Percentiles rank a stretch among this genome's conserved stretches.
These are phyloP conservation scores for Aphelenchoides besseyi DNA, from an alignment of 1,140 invertebrate species.

Conservation along the genomic window DNA sequence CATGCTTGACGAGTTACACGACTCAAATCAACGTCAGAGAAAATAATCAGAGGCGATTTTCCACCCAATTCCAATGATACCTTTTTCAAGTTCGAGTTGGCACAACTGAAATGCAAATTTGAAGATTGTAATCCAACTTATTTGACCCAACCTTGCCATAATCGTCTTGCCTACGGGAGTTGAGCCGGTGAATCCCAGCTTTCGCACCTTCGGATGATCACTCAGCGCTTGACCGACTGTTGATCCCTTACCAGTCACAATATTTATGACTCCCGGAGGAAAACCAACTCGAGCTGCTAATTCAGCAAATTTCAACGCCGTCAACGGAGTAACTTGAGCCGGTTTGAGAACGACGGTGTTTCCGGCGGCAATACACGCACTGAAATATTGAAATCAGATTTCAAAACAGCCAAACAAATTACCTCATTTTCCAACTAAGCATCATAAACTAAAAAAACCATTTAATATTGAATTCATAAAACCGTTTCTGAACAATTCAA, in stretches of 20 bases:
- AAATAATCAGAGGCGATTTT: constrained; percentile 81
- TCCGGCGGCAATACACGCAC: constrained; percentile 72
- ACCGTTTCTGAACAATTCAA: neutral
- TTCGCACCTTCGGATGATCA: constrained; percentile 72
- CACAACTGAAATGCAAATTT: constrained; percentile 68
- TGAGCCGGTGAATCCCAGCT: constrained; percentile 85
- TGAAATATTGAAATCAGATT: no score
- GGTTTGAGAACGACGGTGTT: constrained; percentile 68
- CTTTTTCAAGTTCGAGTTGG: constrained; percentile 76
- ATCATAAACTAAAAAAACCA: constrained; percentile 83
- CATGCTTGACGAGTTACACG: constrained; percentile 75
- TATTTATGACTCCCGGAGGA: constrained; percentile 66
- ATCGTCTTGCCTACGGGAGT: constrained; percentile 76
- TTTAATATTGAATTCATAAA: neutral
- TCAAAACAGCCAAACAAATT: no score
- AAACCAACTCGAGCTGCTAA: constrained; percentile 66
- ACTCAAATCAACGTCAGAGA: constrained; percentile 74
- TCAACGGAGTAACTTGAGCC: constrained; percentile 87
- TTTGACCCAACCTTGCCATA: constrained; percentile 68
- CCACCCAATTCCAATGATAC: constrained; percentile 82
- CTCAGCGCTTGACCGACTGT: constrained; percentile 78
- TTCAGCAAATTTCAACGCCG: constrained; percentile 76
- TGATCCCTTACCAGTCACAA: constrained; percentile 78
- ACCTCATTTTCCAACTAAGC: constrained; percentile 92
- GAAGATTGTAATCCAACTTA: constrained; percentile 65